Base-by-base conservation (phyloP, 2,888 invertebrate genomes). In the Chaitophorus viminalis region DNA sequence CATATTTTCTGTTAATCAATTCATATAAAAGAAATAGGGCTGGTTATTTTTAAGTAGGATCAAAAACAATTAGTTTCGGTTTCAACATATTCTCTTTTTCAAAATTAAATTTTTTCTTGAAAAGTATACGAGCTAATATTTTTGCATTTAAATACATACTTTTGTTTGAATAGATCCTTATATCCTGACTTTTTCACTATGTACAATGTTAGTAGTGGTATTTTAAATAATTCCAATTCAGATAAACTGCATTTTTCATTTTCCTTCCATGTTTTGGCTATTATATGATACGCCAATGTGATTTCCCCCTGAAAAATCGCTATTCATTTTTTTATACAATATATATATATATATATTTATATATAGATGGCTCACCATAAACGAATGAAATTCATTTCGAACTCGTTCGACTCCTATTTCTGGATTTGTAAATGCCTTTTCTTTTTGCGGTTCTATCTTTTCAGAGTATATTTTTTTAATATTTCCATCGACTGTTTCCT, bases 191-290 rank as follows among this genome's bases (percentile, higher is more conserved):
- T 87, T 87, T 87, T 87, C 36, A 31, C 33, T 0, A 87, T 17
- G 60, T 79, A 87, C 60, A 79, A 25, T 1, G 79, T 87, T 8
- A 87, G 60, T 31, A 60, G 36, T 11, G 86, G 86, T 39, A 87
- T 54, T 79, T 78, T 87, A 39, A 29, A 87, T 5, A 87, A n/a
- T 21, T 87, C 93, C 90, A 95, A 94, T 91, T 95, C 95, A 88
- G 93, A 93, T 33, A 95, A 91, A 0, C 94, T 94, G 90, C 95
- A 95, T 91, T 95, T 95, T 91, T 95, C 94, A 18, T 93, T 93
- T 91, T 95, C 95, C 36, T 92, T 92, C 90, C 94, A 95, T 87
- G 93, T 94, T 91, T 94, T 94, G 29, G 93, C 93, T 0, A 95
- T 93, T 65, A 79, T 65, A 39, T 79, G 0, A 60, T 87, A 60